Conservation (phyloP, 2,888 invertebrate genomes). For the Andrena chrysosceles region DNA sequence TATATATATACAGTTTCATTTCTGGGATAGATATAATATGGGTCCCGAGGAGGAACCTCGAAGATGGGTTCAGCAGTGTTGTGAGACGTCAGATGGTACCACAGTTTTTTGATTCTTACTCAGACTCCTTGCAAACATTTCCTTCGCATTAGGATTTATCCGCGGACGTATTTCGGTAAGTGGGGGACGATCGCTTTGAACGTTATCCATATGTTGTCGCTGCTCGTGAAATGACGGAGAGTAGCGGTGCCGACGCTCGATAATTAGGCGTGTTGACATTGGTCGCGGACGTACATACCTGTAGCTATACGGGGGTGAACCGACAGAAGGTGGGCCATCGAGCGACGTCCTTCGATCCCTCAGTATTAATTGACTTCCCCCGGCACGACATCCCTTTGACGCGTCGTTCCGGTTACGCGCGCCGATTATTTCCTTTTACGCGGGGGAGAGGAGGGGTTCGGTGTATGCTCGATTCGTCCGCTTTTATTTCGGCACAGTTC, state of each 20-base stretch:
- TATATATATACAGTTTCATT: no score
- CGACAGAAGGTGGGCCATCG: constrained; percentile 51
- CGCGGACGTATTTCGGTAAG: no score
- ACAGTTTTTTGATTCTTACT: no score
- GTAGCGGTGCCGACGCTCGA: constrained; percentile 71
- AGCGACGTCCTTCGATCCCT: constrained; percentile 71
- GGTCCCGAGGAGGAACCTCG: no score
- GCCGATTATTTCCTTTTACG: constrained; percentile 34
- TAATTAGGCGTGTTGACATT: constrained; percentile 76
- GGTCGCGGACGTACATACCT: constrained; percentile 34
- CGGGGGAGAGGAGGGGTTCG: neutral
- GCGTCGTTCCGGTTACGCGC: constrained; percentile 1
- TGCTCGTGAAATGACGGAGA: constrained; percentile 35
- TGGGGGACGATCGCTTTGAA: constrained; percentile 18
- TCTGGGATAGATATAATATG: no score
- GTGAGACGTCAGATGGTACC: no score
- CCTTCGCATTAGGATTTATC: no score
- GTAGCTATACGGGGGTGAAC: constrained; percentile 30
- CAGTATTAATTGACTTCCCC: constrained; percentile 75
- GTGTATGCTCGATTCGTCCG: constrained; percentile 20
- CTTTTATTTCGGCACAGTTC: constrained; percentile 48
- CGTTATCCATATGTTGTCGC: constrained; percentile 47
- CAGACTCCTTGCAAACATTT: no score
- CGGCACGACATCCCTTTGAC: constrained; percentile 42
- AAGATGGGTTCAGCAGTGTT: no score